These are phyloP conservation scores for Brenthis daphne DNA, from an alignment of 2,888 invertebrate species.

Conservation along the genomic window DNA sequence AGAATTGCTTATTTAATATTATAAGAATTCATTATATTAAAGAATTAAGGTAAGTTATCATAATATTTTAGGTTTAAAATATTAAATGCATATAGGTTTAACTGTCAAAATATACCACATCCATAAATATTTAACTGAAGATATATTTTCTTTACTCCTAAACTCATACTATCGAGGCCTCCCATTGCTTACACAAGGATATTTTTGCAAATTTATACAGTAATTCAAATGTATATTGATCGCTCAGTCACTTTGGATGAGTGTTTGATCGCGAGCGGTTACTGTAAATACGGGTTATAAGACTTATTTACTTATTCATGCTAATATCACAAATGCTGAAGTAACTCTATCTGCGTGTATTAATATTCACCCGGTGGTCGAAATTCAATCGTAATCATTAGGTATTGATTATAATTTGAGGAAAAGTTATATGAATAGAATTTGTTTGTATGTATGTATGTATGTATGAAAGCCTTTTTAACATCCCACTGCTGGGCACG, in stretches of 20 bases:
- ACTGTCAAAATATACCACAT: slow-evolving; percentile 36
- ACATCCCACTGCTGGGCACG: too few relatives aligned
- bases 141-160: neutral
- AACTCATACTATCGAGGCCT: slow-evolving; percentile 46
- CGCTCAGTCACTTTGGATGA: slow-evolving; percentile 25
- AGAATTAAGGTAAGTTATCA: too few relatives aligned
- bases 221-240: slow-evolving; percentile 30
- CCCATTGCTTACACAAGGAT: slow-evolving; percentile 59
- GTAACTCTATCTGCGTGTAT: too few relatives aligned
- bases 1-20: too few relatives aligned
- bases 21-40: too few relatives aligned
- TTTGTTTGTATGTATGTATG: slow-evolving; percentile 3
- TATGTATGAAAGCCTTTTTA: neutral
- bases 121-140: slow-evolving; percentile 19
- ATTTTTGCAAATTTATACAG: slow-evolving; percentile 62
- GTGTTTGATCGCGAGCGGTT: slow-evolving; percentile 25
- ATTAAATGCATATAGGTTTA: too few relatives aligned
- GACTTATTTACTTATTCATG: slow-evolving; percentile 8
- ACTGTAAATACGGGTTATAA: slow-evolving; percentile 11
- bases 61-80: too few relatives aligned
- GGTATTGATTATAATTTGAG: neutral
- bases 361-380: too few relatives aligned
- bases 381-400: too few relatives aligned
- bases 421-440: neutral
- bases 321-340: too few relatives aligned